Evolutionary conservation across 1,140 invertebrate species (phyloP).

Genomic region (Coenobita brevimanus): DNA sequence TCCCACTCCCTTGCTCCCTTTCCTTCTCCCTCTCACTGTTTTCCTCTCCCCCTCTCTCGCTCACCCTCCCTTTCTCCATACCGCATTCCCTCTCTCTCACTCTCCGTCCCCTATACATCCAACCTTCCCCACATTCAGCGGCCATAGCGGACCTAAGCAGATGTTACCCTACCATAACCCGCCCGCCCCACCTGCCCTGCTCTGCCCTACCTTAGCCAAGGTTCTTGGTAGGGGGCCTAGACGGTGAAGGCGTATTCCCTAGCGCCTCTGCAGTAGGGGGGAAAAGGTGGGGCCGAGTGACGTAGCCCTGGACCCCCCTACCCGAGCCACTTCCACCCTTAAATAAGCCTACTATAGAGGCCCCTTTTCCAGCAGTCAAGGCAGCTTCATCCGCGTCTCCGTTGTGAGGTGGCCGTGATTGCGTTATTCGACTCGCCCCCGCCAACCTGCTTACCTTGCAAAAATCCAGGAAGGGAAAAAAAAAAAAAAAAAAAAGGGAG

Average conservation of each 20-base stretch:
- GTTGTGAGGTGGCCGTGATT: constrained; percentile 21
- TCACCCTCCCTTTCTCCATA: neutral
- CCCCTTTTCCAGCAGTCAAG: neutral
- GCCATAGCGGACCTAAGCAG: neutral
- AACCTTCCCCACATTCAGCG: neutral
- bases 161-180: too few species aligned
- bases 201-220: neutral
- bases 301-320: too few species aligned
- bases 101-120: neutral
- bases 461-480: too few species aligned
- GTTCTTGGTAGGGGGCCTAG: neutral
- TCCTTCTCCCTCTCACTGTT: too few species aligned
- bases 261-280: too few species aligned
- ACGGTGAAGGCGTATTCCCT: too few species aligned
- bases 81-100: neutral
- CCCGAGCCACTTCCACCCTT: constrained; percentile 5
- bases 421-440: constrained; percentile 41
- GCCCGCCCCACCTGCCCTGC: neutral
- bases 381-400: neutral
- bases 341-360: neutral
- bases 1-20: too few species aligned
- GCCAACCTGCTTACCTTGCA: constrained; percentile 51
- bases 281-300: too few species aligned
- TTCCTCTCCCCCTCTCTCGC: neutral
- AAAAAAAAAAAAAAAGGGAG: too few species aligned